Evolutionary conservation across 1,140 invertebrate species (phyloP), one percentile per base, ranked within the genome.

Genomic region (Theocolax elegans): DNA sequence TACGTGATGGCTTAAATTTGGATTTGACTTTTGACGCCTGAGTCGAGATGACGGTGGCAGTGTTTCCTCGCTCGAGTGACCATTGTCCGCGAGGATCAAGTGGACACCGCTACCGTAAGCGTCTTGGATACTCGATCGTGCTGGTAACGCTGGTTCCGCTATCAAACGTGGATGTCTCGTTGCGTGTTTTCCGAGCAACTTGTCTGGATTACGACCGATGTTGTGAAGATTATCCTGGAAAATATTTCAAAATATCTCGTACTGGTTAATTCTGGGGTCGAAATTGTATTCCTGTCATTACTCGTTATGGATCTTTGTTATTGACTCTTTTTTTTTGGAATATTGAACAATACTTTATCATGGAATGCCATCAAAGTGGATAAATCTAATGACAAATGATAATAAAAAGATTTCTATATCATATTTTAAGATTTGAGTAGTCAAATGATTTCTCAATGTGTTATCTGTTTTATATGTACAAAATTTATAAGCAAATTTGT

Each of bases 131-230:
- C 91, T 91, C 0, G 92, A 92, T 10, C 92, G 88, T 2, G 90
- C 87, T 1, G 91, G 90, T 15, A 88, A 80, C 74, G 88, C 82
- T 73, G 90, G 88, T 81, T 89, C 88, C 12, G 81, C 74, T 0
- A 77, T 75, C 0, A 72, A n/a, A 15, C 69, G 60, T 0, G 62
- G 69, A 23, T 72, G 82, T 77, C 90, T 88, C 10, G 87, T 89
- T 17, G 87, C 79, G 66, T 90, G 89, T 25, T 87, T 85, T 10
- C 87, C 89, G 2, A 90, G 83, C 73, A 91, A 92, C 82, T 95
- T 95, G 82, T 94, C 93, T 0, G 93, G 92, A 87, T 95, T 92
- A 76, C 87, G 87, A 42, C 87, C 89, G 74, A 88, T 88, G 75
- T 89, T 88, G 80, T 87, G 90, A 77, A 89, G 83, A 77, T 90